Evolutionary conservation across 2,888 invertebrate species (phyloP).

Genomic region (Physocephala rufipes): DNA sequence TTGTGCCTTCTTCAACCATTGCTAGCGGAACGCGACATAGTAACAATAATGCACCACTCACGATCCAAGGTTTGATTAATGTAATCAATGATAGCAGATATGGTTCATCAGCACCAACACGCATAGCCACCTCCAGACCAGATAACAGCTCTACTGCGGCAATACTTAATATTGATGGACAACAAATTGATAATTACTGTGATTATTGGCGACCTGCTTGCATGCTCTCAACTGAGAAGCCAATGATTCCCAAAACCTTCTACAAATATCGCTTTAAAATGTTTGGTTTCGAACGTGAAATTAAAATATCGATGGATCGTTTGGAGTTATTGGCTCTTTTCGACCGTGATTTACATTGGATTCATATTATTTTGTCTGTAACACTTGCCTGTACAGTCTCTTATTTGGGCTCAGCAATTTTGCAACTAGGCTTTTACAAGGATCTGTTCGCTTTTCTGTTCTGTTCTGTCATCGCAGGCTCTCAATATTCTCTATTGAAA

Average conservation of each 20-base stretch:
- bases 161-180: conserved; percentile 60
- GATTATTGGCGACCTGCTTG: conserved; percentile 65
- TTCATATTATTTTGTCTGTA: conserved; percentile 81
- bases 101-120: conserved; percentile 11
- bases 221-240: conserved; percentile 59
- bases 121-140: neutral
- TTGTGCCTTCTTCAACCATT: conserved; percentile 48
- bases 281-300: conserved; percentile 60
- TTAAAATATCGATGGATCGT: conserved; percentile 90
- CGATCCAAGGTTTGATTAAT: conserved; percentile 59
- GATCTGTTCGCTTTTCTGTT: conserved; percentile 94
- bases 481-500: conserved; percentile 96
- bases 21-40: conserved; percentile 39
- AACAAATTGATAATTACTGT: conserved; percentile 59
- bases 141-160: conserved; percentile 43
- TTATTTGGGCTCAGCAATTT: conserved; percentile 82
- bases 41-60: conserved; percentile 51
- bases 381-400: conserved; percentile 86
- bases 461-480: conserved; percentile 97
- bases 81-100: conserved; percentile 54
- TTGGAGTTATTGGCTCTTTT: conserved; percentile 90
- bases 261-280: conserved; percentile 64
- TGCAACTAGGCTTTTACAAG: conserved; percentile 86
- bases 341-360: conserved; percentile 85
- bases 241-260: conserved; percentile 61